Conservation (phyloP, 2,113 vertebrate species). For the Neolamprologus hecqui region DNA sequence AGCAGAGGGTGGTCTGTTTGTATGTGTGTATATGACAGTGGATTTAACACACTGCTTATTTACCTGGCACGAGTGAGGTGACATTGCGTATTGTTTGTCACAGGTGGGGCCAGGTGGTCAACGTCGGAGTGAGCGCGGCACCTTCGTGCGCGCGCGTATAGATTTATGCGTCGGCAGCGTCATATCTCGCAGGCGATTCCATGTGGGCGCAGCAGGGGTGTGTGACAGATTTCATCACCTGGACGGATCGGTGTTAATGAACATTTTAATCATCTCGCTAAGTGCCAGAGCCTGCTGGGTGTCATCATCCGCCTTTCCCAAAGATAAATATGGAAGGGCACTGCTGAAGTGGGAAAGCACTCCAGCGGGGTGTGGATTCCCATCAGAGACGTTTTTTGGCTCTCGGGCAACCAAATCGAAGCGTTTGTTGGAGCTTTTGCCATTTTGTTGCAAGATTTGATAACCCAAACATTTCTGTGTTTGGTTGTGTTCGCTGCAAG, state of each 20-base stretch:
- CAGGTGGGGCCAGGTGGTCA: constrained; percentile 49
- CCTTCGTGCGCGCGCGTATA: background rate
- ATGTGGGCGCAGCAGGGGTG: constrained; percentile 32
- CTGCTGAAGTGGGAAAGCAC: background rate
- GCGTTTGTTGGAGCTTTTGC: background rate
- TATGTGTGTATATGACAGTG: background rate
- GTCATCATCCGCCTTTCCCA: background rate
- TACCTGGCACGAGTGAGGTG: constrained; percentile 39
- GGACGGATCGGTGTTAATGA: constrained; percentile 51
- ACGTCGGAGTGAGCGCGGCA: background rate
- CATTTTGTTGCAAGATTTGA: background rate
- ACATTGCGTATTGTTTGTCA: background rate
- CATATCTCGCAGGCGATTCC: background rate
- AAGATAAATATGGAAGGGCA: constrained; percentile 36
- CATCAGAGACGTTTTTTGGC: background rate
- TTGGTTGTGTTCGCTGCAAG: background rate
- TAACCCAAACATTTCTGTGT: background rate
- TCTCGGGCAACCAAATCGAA: background rate
- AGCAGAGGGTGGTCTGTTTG: constrained; percentile 16
- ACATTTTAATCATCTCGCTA: constrained; percentile 63
- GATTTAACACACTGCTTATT: constrained; percentile 34
- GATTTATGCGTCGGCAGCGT: background rate
- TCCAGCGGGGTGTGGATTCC: background rate
- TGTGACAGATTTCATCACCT: constrained; percentile 54
- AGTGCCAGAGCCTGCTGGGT: constrained; percentile 39